A percentile compares a stretch with the other conserved stretches of the same genome.
phyloP scores from a whole-genome alignment of 1,140 invertebrate species.

The Lepidostoma basale region DNA sequence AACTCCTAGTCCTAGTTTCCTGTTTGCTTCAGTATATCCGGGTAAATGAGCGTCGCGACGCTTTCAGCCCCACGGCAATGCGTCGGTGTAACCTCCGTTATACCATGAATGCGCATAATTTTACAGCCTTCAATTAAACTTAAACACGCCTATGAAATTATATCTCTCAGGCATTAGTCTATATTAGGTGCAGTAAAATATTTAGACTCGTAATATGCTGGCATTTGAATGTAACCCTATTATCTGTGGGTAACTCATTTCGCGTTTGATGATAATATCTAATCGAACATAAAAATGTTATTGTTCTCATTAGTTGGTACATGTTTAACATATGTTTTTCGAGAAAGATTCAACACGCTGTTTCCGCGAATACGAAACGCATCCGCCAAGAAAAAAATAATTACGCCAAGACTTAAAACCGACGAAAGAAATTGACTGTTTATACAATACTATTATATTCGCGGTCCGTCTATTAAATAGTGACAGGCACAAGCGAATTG shows the following conservation, averaged over 20 bases:
- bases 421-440: neutral
- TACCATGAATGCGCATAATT: conserved; percentile 4
- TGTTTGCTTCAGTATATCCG: conserved; percentile 17
- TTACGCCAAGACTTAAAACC: no score
- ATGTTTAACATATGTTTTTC: no score
- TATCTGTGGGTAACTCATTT: no score
- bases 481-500: neutral
- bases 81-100: conserved; percentile 10
- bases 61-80: conserved; percentile 16
- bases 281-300: no score
- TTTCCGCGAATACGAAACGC: no score
- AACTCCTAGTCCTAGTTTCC: conserved; percentile 16
- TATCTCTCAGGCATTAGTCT: neutral
- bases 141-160: neutral
- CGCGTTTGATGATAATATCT: no score
- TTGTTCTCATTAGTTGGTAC: no score
- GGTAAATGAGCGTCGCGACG: conserved; percentile 2
- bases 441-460: neutral
- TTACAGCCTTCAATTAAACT: neutral
- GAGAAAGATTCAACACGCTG: no score
- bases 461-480: neutral
- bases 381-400: no score
- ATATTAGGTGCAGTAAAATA: no score
- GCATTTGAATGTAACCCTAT: no score
- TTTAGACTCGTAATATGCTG: no score